Evolutionary conservation across 2,113 vertebrate species (phyloP).

Genomic region (Bubo bubo): DNA sequence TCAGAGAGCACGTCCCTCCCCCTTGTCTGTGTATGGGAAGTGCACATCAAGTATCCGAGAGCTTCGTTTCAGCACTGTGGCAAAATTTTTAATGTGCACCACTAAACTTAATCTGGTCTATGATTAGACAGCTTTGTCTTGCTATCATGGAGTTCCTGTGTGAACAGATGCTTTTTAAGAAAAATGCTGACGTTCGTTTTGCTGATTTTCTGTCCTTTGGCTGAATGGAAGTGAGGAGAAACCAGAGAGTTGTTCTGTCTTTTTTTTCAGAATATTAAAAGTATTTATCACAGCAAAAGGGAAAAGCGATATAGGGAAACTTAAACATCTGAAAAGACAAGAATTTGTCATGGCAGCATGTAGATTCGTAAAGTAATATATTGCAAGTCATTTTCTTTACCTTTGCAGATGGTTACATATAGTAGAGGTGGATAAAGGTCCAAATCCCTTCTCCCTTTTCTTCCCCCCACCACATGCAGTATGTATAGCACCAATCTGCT

Average conservation of each 20-base stretch:
- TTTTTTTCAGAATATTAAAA: neutral
- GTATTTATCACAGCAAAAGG: slow-evolving; percentile 20
- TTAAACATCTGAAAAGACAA: neutral
- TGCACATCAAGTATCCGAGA: neutral
- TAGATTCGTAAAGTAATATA: neutral
- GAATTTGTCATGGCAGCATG: neutral
- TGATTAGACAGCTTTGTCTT: slow-evolving; percentile 28
- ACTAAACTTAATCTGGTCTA: neutral
- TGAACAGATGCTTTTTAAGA: slow-evolving; percentile 23
- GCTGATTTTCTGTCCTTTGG: slow-evolving; percentile 40
- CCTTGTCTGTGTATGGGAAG: neutral
- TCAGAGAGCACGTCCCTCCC: neutral
- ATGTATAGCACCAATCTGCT: neutral
- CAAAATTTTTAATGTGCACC: neutral
- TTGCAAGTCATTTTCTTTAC: neutral
- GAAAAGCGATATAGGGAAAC: neutral
- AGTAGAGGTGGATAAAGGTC: neutral
- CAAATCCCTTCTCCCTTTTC: neutral
- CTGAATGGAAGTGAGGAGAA: slow-evolving; percentile 13
- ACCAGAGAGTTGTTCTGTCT: neutral
- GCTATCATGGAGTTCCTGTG: neutral
- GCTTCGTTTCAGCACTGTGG: neutral
- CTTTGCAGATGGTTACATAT: neutral
- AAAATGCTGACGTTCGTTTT: slow-evolving; percentile 43
- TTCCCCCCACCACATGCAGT: neutral